Evolutionary conservation across 2,888 invertebrate genomes (phyloP).

Genomic region (Malacosoma neustria): DNA sequence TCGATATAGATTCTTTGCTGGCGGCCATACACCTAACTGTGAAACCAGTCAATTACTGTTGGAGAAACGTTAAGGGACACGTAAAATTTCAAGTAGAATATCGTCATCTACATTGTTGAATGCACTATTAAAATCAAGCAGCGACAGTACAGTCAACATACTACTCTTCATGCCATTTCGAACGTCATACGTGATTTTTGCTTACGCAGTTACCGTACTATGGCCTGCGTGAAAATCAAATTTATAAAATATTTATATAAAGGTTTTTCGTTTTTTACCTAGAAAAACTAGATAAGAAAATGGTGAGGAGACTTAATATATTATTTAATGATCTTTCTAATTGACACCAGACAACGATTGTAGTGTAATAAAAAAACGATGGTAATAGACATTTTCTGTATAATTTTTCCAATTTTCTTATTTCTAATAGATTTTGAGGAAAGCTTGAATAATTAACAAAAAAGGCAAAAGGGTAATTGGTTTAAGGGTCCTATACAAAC

Average conservation of each 20-base stretch:
- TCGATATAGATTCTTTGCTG: neutral
- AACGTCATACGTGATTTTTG: constrained; percentile 2
- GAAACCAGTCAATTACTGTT: neutral
- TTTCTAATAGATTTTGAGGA: neutral
- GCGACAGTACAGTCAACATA: neutral
- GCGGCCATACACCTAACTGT: neutral
- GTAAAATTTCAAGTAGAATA: neutral
- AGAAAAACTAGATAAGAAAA: too few species aligned
- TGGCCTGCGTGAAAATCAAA: too few species aligned
- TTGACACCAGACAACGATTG: too few species aligned
- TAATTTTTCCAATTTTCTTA: too few species aligned
- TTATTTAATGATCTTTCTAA: too few species aligned
- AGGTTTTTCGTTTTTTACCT: too few species aligned
- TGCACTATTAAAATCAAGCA: neutral
- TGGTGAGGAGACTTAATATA: too few species aligned
- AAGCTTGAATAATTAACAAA: neutral
- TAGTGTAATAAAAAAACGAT: too few species aligned
- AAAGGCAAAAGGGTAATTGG: neutral
- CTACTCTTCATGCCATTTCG: neutral
- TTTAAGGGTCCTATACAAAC: neutral
- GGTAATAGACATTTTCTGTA: too few species aligned
- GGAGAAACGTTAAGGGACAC: neutral
- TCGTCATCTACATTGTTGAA: neutral
- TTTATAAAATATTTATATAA: too few species aligned
- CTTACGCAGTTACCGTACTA: neutral